Evolutionary conservation across 2,888 invertebrate genomes (phyloP), one percentile per base, ranked within the genome.

Genomic region (Deilephila elpenor): DNA sequence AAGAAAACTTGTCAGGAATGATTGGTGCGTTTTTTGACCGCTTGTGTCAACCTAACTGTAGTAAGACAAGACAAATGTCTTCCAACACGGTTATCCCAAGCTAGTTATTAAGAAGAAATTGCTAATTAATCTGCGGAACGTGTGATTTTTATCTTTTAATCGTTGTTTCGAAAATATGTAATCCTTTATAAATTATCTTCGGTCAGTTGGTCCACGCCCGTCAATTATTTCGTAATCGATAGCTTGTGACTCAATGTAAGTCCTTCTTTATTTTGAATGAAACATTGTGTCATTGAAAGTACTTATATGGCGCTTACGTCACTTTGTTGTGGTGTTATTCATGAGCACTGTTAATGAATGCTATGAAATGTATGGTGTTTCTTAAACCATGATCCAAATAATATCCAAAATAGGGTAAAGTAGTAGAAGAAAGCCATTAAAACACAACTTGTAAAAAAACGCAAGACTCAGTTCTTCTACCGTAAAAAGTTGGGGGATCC

Each of bases 181-280:
- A 51, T 25, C 4, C 37, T 37, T 51, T 51, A 60, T 71, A 67
- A 73, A 74, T 70, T 73, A 71, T 60, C 56, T 74, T 75, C 72
- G 73, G 73, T 62, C 70, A 71, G 71, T 73, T 71, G 64, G 74
- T 72, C 74, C 77, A 75, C 77, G 74, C 77, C 77, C 14, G 37
- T 67, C 64, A 44, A 51, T 71, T 34, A 51, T 75, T 77, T 74
- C 75, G 73, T 75, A 77, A 77, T 5, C 17, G 51, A 19, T 14
- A 8, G 37, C 37, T 64, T 37, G 44, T 67, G 67, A 67, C 25
- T 20, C 64, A 64, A 64, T 44, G 11, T 25, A 17, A 5, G 64
- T 64, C 44, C 67, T 64, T 37, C 56, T 17, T 19, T 64, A 44
- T 64, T n/a, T 67, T 67, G 64, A 67, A 67, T 67, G 51, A 25